These are phyloP conservation scores for Eupithecia exiguata DNA, from an alignment of 2,888 invertebrate species.

Conservation along the genomic window DNA sequence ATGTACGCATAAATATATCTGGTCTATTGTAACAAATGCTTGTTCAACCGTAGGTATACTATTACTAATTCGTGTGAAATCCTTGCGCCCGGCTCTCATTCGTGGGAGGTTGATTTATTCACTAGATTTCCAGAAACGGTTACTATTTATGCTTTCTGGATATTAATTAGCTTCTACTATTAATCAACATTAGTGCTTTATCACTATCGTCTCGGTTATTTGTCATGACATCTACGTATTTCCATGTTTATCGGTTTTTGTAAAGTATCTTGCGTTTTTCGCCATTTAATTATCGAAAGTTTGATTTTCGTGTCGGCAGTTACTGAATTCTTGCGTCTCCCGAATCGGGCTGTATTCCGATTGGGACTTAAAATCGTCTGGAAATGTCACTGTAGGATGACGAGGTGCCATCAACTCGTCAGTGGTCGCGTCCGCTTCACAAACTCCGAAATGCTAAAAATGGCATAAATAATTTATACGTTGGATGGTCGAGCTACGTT, in stretches of 20 bases:
- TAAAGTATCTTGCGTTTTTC: neutral
- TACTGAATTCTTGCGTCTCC: conserved; percentile 8
- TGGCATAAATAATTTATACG: conserved; percentile 84
- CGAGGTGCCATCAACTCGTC: conserved; percentile 52
- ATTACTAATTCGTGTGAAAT: conserved; percentile 50
- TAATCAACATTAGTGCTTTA: conserved; percentile 33
- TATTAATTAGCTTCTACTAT: conserved; percentile 41
- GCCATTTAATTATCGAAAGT: neutral
- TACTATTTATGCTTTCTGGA: conserved; percentile 39
- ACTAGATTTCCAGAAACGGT: conserved; percentile 47
- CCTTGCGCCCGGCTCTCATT: conserved; percentile 38
- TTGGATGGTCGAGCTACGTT: conserved; percentile 73
- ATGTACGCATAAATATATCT: conserved; percentile 39
- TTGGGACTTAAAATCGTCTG: conserved; percentile 40
- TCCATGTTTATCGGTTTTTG: neutral
- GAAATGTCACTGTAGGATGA: conserved; percentile 49
- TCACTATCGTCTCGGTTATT: conserved; percentile 21
- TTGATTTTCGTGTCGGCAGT: neutral
- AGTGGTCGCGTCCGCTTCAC: conserved; percentile 59
- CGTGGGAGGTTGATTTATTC: conserved; percentile 59
- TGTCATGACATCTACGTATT: neutral
- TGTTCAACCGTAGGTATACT: conserved; percentile 36
- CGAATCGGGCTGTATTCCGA: conserved; percentile 14
- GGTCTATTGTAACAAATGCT: conserved; percentile 43
- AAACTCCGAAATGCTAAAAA: conserved; percentile 82